phyloP scores from a whole-genome alignment of 2,888 invertebrate species.

The Neoaliturus tenellus region DNA sequence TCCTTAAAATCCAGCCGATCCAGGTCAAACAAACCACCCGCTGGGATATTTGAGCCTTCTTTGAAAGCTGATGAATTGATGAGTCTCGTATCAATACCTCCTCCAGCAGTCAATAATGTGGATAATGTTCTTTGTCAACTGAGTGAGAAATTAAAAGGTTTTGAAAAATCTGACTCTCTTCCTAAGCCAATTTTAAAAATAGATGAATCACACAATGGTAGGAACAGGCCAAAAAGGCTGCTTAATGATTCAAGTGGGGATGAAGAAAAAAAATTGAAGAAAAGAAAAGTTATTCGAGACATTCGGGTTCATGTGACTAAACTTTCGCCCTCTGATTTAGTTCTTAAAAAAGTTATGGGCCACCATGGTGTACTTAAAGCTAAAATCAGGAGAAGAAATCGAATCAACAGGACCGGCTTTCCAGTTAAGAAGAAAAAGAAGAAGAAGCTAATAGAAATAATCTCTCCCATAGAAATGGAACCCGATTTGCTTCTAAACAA shows the following conservation, averaged over 20 bases:
- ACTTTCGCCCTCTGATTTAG: constrained; percentile 65
- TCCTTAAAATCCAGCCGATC: constrained; percentile 47
- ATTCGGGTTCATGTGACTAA: constrained; percentile 69
- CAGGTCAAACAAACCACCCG: constrained; percentile 73
- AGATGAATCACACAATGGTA: constrained; percentile 58
- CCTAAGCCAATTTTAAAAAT: constrained; percentile 57
- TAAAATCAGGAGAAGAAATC: constrained; percentile 79
- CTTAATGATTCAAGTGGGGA: constrained; percentile 47
- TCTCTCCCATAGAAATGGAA: not conserved
- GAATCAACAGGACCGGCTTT: constrained; percentile 92
- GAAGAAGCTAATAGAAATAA: constrained; percentile 74
- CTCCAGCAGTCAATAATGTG: constrained; percentile 60
- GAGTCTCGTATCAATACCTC: constrained; percentile 52
- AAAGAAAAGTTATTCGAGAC: constrained; percentile 65
- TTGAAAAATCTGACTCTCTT: constrained; percentile 51
- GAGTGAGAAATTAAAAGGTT: constrained; percentile 60
- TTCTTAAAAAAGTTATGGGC: constrained; percentile 64
- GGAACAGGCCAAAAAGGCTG: constrained; percentile 65
- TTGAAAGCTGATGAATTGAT: constrained; percentile 56
- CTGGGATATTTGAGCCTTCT: constrained; percentile 83
- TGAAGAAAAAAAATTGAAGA: constrained; percentile 59
- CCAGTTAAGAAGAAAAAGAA: constrained; percentile 90
- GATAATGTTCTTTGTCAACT: constrained; percentile 62
- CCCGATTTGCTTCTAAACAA: not conserved
- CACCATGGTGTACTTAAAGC: constrained; percentile 71